Base-by-base conservation (phyloP, 2,113 vertebrate species). In the Toxotes jaculatrix region DNA sequence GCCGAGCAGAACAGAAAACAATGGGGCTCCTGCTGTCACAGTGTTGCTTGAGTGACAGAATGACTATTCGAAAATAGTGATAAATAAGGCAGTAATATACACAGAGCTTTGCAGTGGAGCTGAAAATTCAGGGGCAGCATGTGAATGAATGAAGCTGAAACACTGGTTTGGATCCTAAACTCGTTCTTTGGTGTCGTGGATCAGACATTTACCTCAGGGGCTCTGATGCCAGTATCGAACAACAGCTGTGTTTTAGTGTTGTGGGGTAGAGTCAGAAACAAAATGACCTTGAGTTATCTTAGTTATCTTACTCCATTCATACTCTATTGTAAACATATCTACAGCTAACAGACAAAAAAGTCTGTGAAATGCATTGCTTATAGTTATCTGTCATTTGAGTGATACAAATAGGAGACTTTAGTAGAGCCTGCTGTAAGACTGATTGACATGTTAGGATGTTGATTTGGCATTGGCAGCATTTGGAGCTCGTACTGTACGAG, bases 61-160 rank as follows among this genome's bases (percentile, higher is more conserved):
- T 42, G 82, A 67, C 65, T 84, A 67, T 77, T 82, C 49, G 64
- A 81, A 88, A 88, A 88, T 77, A 83, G 67, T 77, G 78, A 88
- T 83, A 80, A 82, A 82, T 87, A 82, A 74, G 64, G 53, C 55
- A 32, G 23, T 80, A 79, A 82, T 80, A 80, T 66, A 77, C 49
- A 84, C 53, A 56, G 31, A 14, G 60, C 47, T 36, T 32, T 76
- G 62, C 60, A 40, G 27, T 68, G 57, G 27, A 80, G 67, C 55
- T 70, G 63, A 71, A 80, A 60, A 78, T 75, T 51, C 63, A 68
- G 55, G 79, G 31, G 59, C 47, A 38, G 61, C 23, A 31, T 70
- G 51, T 71, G 43, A 74, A 78, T 68, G 47, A 75, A 59, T 42
- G 27, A 31, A 19, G 49, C 16, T 67, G 62, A 74, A 76, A 82